A percentile compares a stretch with the other conserved stretches of the same genome.
These are phyloP conservation scores for Enteromius thamalakanensis DNA, from an alignment of 2,797 vertebrate genomes.

Conservation along the genomic window DNA sequence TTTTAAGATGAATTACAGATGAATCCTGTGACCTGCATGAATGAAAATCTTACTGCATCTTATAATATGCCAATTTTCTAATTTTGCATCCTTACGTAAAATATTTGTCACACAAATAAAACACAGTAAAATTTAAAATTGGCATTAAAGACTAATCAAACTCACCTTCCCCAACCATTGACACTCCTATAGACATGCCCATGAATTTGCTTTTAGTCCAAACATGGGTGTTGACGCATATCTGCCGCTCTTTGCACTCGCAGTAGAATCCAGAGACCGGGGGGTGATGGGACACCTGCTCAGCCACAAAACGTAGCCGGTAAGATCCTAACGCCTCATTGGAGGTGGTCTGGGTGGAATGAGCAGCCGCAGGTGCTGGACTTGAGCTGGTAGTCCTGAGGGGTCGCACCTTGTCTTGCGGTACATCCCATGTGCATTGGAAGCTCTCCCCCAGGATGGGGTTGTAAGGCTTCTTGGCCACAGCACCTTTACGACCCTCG, in stretches of 20 bases:
- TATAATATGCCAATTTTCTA: too few relatives aligned
- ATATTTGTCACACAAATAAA: not conserved
- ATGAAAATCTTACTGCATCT: not conserved
- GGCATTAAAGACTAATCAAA: not conserved
- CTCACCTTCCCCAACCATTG: conserved; percentile 90
- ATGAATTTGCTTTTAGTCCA: conserved; percentile 95
- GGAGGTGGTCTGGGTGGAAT: conserved; percentile 53
- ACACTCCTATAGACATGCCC: conserved; percentile 92
- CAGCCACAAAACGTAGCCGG: conserved; percentile 85
- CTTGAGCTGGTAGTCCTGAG: conserved; percentile 70
- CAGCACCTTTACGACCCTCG: conserved; percentile 85
- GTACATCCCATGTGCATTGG: conserved; percentile 88
- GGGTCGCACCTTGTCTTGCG: conserved; percentile 79
- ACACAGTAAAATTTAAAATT: not conserved
- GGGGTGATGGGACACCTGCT: conserved; percentile 89
- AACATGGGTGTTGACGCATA: conserved; percentile 84
- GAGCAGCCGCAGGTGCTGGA: not conserved
- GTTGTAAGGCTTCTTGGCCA: conserved; percentile 92
- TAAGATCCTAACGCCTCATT: conserved; percentile 65
- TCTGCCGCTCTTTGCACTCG: conserved; percentile 86
- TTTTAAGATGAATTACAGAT: not conserved
- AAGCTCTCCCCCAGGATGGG: conserved; percentile 88
- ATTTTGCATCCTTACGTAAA: not conserved
- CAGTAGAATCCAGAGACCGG: conserved; percentile 90
- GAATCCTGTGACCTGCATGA: not conserved